phyloP scores from a whole-genome alignment of 2,113 vertebrate genomes.

The Chloropsis cyanopogon region DNA sequence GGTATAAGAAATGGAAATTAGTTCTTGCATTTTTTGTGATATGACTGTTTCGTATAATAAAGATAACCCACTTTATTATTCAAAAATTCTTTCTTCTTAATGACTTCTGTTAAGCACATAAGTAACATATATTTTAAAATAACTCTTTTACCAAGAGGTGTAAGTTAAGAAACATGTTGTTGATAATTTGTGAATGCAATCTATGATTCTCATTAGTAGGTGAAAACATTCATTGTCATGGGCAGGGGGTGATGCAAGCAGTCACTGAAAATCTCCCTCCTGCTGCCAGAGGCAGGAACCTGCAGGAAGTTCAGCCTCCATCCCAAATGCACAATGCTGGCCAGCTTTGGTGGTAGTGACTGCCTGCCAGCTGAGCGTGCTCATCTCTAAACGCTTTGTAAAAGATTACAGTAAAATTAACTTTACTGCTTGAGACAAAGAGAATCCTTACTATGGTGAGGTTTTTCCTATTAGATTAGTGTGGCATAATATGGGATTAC shows the following conservation, averaged over 20 bases:
- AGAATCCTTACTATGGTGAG: background rate
- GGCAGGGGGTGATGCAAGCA: background rate
- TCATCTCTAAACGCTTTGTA: background rate
- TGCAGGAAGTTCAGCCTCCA: background rate
- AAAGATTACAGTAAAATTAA: background rate
- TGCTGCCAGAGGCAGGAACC: background rate
- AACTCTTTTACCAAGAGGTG: background rate
- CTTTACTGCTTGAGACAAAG: background rate
- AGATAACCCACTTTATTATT: background rate
- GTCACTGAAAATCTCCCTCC: background rate
- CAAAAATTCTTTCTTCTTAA: background rate
- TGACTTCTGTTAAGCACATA: background rate
- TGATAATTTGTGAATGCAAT: background rate
- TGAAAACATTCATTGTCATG: background rate
- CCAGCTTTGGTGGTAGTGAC: background rate
- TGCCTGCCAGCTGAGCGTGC: background rate
- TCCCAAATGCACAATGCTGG: rapidly evolving
- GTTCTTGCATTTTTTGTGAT: background rate
- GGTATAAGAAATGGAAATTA: background rate
- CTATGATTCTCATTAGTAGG: background rate
- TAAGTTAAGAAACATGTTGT: background rate
- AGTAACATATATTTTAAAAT: background rate
- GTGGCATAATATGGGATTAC: background rate
- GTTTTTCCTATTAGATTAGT: background rate
- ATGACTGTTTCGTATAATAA: background rate